Evolutionary conservation across 1,140 invertebrate species (phyloP), one percentile per base, ranked within the genome.

Genomic region (Drosophila busckii): DNA sequence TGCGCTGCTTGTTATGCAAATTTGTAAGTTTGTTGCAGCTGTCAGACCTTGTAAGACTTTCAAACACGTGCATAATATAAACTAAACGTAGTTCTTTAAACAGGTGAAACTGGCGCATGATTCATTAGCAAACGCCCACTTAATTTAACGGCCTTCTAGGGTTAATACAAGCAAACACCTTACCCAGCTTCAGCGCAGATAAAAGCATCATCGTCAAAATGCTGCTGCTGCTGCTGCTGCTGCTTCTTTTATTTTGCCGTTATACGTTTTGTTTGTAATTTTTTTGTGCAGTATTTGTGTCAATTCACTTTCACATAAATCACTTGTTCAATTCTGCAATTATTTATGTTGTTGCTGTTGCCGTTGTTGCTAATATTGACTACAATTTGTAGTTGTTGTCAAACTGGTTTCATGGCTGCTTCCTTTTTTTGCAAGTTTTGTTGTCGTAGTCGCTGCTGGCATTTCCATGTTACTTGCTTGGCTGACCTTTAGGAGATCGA

Each of bases 151-250:
- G n/a, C n/a, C n/a, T n/a, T n/a, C n/a, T 12, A 63, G 50, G 45
- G 60, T 13, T 12, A 48, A 73, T 55, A 68, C 58, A 55, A 60
- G 70, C 26, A n/a, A n/a, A n/a, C n/a, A n/a, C 42, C 76, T 69
- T 86, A 86, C 84, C 84, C 84, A 86, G 76, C 80, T 86, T 86
- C 46, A 86, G 55, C 45, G 84, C 84, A 66, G 84, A 86, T 84
- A 86, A 59, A 54, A 86, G 84, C 84, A 86, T 86, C 84, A 86
- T 86, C 84, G n/a, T n/a, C n/a, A n/a, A n/a, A n/a, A n/a, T n/a
- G n/a, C n/a, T n/a, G n/a, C n/a, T n/a, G 49, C 82, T 53, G 58
- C 42, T 45, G 42, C 67, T 35, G 45, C 45, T 46, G 23, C 20
- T n/a, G n/a, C 26, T 49, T 32, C 29, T 28, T 31, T 31, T 9